Evolutionary conservation across 1,140 invertebrate genomes (phyloP).

Genomic region (Hylaeus volcanicus): DNA sequence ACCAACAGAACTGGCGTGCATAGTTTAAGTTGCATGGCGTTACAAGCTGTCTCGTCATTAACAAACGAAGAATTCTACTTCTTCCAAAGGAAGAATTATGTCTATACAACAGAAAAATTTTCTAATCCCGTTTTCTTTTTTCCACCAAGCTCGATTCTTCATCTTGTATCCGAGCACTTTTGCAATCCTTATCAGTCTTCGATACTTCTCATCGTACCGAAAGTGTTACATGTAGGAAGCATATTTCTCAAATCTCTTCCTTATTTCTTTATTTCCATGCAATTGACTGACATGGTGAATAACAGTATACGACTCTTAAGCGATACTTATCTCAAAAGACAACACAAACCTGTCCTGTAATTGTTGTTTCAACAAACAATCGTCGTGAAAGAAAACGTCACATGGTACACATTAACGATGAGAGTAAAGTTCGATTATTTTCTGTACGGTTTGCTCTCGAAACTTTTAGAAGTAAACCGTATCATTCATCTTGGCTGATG

Average conservation of each 20-base stretch:
- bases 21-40: conserved; percentile 6
- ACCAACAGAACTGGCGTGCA: neutral
- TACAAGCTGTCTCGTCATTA: neutral
- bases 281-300: neutral
- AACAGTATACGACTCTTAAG: no score
- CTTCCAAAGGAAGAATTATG: neutral
- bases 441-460: no score
- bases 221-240: neutral
- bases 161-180: neutral
- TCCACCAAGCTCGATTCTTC: neutral
- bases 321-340: neutral
- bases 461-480: neutral
- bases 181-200: neutral
- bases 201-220: neutral
- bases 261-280: neutral
- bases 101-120: neutral
- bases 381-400: conserved; percentile 8
- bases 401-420: neutral
- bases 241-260: neutral
- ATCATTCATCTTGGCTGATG: neutral
- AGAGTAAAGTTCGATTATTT: neutral
- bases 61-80: neutral
- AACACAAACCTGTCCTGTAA: neutral
- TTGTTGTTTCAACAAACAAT: neutral
- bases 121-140: neutral